Evolutionary conservation across 2,888 invertebrate genomes (phyloP), one percentile per base, ranked within the genome.

Genomic region (Agrotis exclamationis): DNA sequence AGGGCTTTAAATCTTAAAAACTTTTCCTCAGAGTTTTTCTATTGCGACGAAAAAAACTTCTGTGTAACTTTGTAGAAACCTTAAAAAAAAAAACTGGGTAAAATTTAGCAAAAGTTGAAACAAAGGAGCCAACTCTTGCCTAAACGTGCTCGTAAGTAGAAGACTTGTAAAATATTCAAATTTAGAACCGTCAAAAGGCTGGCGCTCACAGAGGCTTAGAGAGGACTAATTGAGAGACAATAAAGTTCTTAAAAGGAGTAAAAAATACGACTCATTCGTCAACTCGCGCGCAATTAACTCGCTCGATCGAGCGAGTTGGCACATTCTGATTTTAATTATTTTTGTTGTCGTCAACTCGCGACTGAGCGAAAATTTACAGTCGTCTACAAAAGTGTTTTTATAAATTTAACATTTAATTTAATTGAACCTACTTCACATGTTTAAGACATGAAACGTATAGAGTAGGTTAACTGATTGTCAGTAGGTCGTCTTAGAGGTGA

Each of bases 101-200:
- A 20, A 76, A 59, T 50, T 45, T 48, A 24, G 48, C n/a, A 59
- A 57, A 69, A 63, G 77, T 69, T 65, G 24, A 62, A 81, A 69
- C 77, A 76, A 76, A 63, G 45, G 57, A 45, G 69, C 22, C 18
- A 44, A 18, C 33, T 22, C 63, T 63, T 33, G 4, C 45, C 47
- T 22, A 28, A 63, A 47, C 50, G 56, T 57, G 39, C 13, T 28
- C 24, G 14, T 28, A 65, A 62, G 62, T 39, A 74, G 11, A 28
- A 58, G 20, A 45, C 59, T 60, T 45, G 14, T 78, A 63, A 80
- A 63, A 75, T 76, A 80, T 76, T 80, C 47, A 80, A 76, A 79
- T 76, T 79, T 62, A 7, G n/a, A 33, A n/a, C 56, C 66, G 59
- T 76, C 67, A 66, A 80, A 80, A 75, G 39, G 62, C 51, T 57